A percentile compares a stretch with the other conserved stretches of the same genome.
These are phyloP conservation scores for Pseudomugil tenellus DNA, from an alignment of 2,797 vertebrate species.

Conservation along the genomic window DNA sequence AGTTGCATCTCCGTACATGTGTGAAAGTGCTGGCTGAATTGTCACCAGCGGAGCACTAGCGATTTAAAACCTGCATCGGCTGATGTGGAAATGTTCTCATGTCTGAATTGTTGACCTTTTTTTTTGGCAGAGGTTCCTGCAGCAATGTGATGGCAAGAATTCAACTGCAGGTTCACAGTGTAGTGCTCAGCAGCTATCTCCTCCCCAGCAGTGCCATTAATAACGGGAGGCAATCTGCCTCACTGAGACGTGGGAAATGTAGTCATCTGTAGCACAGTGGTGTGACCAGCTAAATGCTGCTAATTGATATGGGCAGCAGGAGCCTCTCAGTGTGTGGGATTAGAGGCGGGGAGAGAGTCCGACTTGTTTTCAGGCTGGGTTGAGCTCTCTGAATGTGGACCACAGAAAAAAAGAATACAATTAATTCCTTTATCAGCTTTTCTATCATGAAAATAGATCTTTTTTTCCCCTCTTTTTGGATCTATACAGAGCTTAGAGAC, in stretches of 20 bases:
- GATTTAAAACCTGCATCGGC: conserved; percentile 19
- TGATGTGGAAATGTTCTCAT: neutral
- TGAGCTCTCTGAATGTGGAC: conserved; percentile 13
- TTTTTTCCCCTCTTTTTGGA: conserved; percentile 20
- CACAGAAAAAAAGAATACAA: conserved; percentile 4
- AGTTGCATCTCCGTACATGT: conserved; percentile 1
- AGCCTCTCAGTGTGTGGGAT: conserved; percentile 67
- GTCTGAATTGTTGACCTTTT: conserved; percentile 62
- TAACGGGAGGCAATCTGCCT: conserved; percentile 72
- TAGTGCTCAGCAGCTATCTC: conserved; percentile 62
- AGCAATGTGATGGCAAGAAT: conserved; percentile 60
- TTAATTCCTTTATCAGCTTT: conserved; percentile 8
- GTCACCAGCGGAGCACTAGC: too few species aligned
- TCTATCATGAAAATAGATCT: conserved; percentile 6
- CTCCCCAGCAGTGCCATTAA: conserved; percentile 68
- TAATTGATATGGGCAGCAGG: conserved; percentile 80
- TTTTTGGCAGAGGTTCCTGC: conserved; percentile 46
- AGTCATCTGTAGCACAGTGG: conserved; percentile 78
- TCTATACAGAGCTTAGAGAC: conserved; percentile 32
- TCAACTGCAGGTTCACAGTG: conserved; percentile 63
- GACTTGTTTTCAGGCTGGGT: conserved; percentile 43
- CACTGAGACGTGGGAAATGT: conserved; percentile 72
- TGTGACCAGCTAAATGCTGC: conserved; percentile 71
- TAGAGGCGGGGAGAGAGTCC: conserved; percentile 43
- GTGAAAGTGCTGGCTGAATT: neutral